A percentile compares a stretch with the other conserved stretches of the same genome.
Conservation (phyloP, 2,888 invertebrate species). For the Corbicula japonica region DNA sequence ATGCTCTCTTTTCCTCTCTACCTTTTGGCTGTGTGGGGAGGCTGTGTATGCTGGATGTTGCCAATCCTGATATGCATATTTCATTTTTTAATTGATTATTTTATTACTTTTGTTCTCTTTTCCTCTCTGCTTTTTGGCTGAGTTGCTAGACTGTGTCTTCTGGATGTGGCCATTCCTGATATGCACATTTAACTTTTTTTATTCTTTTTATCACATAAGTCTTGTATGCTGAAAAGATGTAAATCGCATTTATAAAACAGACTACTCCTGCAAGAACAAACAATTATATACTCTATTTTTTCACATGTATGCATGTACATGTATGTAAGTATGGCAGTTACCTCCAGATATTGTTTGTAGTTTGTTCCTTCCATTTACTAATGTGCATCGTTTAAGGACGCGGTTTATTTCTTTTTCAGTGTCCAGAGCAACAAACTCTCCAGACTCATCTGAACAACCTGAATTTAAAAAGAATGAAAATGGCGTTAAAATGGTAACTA, state of each 20-base stretch:
- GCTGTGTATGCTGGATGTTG: no score
- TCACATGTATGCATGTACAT: neutral
- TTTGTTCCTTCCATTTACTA: constrained; percentile 30
- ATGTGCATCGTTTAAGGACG: constrained; percentile 63
- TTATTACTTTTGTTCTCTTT: no score
- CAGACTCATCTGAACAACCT: constrained; percentile 72
- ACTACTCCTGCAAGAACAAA: no score
- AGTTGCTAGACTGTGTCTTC: no score
- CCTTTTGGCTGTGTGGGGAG: no score
- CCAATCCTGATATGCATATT: no score
- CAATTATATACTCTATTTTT: neutral
- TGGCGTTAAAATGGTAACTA: neutral
- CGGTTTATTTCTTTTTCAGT: constrained; percentile 59
- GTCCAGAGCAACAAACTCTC: constrained; percentile 57
- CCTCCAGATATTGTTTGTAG: constrained; percentile 55
- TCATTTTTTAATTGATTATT: no score
- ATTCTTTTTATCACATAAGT: neutral
- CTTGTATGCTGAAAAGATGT: neutral
- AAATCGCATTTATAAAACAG: no score
- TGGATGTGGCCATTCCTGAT: neutral
- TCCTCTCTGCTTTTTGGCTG: no score
- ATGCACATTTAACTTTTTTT: neutral
- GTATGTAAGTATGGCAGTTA: constrained; percentile 14
- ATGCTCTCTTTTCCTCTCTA: no score
- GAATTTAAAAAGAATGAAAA: neutral